Percentiles rank a stretch among this genome's conserved stretches.
Evolutionary conservation across 2,113 vertebrate genomes (phyloP).

Genomic region (Pseudopipra pipra): DNA sequence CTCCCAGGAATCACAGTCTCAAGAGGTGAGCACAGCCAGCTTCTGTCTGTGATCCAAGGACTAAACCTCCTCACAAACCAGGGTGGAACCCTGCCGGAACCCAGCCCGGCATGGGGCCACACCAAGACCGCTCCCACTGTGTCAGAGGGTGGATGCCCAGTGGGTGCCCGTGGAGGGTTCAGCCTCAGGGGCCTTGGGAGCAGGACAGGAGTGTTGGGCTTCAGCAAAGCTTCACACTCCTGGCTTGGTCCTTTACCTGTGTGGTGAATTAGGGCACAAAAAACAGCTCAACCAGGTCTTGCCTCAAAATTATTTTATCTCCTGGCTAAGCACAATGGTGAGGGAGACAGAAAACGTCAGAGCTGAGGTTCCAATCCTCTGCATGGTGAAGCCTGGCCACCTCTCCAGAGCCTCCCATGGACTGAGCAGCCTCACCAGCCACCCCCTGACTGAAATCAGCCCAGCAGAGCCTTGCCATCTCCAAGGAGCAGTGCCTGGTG

Average conservation of each 20-base stretch:
- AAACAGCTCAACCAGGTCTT: neutral
- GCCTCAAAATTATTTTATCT: neutral
- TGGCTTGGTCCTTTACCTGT: rapidly evolving
- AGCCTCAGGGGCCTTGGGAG: rapidly evolving
- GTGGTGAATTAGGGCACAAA: neutral
- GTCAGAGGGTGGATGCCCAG: rapidly evolving
- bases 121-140: rapidly evolving
- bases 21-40: neutral
- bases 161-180: rapidly evolving
- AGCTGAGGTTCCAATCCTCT: neutral
- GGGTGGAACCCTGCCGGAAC: neutral
- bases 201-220: neutral
- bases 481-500: neutral
- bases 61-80: rapidly evolving
- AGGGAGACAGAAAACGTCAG: neutral
- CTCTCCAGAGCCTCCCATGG: neutral
- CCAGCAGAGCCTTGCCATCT: neutral
- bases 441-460: neutral
- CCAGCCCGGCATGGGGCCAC: rapidly evolving
- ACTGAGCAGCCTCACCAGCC: neutral
- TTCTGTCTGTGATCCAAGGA: neutral
- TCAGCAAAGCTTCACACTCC: neutral
- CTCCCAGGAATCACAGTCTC: neutral
- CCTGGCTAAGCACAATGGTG: rapidly evolving
- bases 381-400: rapidly evolving